Evolutionary conservation across 2,888 invertebrate species (phyloP).

Genomic region (Octonoba sinensis): DNA sequence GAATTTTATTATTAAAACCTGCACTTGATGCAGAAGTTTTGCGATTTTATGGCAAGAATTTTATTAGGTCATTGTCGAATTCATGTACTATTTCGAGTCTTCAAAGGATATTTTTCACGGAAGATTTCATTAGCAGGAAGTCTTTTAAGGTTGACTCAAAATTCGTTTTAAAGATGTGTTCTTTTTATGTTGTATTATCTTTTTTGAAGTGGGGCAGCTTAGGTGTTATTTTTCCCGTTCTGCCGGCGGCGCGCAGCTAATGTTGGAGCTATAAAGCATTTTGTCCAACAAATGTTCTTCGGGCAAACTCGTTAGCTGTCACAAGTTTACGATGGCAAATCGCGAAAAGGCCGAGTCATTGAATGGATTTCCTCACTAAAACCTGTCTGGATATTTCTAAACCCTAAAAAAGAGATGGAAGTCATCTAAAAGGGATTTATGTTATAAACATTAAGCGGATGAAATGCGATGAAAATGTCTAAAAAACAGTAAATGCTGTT

Average conservation of each 20-base stretch:
- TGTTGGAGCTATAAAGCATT: background rate
- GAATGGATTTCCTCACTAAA: no score
- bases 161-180: background rate
- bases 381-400: no score
- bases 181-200: background rate
- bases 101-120: slow-evolving; percentile 5
- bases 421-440: no score
- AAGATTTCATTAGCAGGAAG: slow-evolving; percentile 1
- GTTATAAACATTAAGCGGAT: no score
- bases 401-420: no score
- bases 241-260: background rate
- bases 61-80: slow-evolving; percentile 13
- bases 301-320: no score
- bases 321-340: no score
- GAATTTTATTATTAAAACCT: background rate
- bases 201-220: no score
- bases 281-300: background rate
- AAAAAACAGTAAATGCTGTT: no score
- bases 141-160: background rate
- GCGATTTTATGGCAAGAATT: slow-evolving; percentile 15
- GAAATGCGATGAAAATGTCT: no score
- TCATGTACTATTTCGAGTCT: slow-evolving; percentile 12
- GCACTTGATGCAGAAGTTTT: background rate
- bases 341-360: no score
- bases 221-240: background rate